These are phyloP conservation scores for Periophthalmus modestus DNA, from an alignment of 2,113 vertebrate genomes.

Conservation along the genomic window DNA sequence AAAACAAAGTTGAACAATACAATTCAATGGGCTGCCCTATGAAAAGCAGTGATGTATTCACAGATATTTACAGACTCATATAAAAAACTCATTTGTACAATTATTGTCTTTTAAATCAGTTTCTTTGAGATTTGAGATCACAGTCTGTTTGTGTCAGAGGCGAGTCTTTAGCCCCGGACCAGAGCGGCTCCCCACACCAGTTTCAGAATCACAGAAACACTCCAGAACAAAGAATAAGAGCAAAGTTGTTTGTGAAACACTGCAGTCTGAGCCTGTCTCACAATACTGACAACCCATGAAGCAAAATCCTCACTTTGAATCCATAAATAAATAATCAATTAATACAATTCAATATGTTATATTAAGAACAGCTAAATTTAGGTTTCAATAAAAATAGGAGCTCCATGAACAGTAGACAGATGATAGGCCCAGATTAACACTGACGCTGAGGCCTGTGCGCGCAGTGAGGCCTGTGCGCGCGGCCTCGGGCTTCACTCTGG, in stretches of 20 bases:
- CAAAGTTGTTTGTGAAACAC: not conserved
- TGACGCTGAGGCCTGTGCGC: not conserved
- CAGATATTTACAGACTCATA: slow-evolving; percentile 85
- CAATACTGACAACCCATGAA: not conserved
- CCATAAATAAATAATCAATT: not conserved
- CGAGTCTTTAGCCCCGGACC: not conserved
- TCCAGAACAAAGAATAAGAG: too few species aligned
- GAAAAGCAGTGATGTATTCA: slow-evolving; percentile 79
- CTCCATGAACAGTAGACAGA: not conserved
- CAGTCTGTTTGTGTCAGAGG: not conserved
- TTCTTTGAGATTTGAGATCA: not conserved
- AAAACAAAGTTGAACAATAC: slow-evolving; percentile 48
- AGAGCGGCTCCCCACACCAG: not conserved
- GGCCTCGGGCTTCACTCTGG: not conserved
- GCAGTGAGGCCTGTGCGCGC: not conserved
- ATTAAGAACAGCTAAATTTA: not conserved
- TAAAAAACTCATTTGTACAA: slow-evolving; percentile 83
- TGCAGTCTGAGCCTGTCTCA: not conserved
- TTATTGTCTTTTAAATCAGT: slow-evolving; percentile 70
- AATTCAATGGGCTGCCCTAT: slow-evolving; percentile 63
- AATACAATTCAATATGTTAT: not conserved
- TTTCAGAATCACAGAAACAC: too few species aligned
- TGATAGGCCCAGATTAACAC: not conserved
- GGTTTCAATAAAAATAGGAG: not conserved
- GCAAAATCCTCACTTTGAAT: not conserved